Evolutionary conservation across 2,888 invertebrate genomes (phyloP).

Genomic region (Drosophila ustulata): DNA sequence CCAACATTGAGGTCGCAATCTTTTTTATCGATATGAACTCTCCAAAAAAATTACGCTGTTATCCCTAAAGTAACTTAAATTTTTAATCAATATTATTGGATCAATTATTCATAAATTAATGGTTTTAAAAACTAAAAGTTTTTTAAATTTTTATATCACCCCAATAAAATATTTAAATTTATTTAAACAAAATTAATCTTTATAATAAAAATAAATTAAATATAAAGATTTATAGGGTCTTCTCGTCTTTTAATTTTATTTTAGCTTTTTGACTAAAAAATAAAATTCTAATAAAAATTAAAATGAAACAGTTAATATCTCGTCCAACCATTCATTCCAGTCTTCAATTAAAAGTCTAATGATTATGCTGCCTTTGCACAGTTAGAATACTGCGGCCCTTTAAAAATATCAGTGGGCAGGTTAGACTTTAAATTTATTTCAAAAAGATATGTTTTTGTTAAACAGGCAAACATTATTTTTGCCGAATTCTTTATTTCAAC

Average conservation of each 20-base stretch:
- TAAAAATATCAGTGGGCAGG: constrained; percentile 90
- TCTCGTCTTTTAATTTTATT: constrained; percentile 89
- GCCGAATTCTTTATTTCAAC: constrained; percentile 88
- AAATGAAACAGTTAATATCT: constrained; percentile 88
- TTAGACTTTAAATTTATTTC: constrained; percentile 88
- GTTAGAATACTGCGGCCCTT: constrained; percentile 92
- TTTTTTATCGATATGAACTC: constrained; percentile 90
- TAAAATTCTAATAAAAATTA: constrained; percentile 86
- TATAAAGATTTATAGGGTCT: constrained; percentile 92
- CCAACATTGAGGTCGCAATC: constrained; percentile 96
- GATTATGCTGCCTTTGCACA: constrained; percentile 93
- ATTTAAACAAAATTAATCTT: constrained; percentile 81
- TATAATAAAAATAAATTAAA: constrained; percentile 83
- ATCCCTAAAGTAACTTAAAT: constrained; percentile 93
- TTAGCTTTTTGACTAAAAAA: constrained; percentile 89
- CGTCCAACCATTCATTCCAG: constrained; percentile 92
- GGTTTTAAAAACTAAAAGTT: constrained; percentile 86
- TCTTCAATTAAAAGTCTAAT: constrained; percentile 92
- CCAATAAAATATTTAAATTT: constrained; percentile 87
- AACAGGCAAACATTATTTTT: constrained; percentile 89
- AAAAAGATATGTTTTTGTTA: constrained; percentile 92
- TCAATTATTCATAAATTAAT: constrained; percentile 86
- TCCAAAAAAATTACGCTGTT: constrained; percentile 93
- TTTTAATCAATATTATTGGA: constrained; percentile 88
- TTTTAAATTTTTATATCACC: constrained; percentile 88